A percentile compares a stretch with the other conserved stretches of the same genome.
These are phyloP conservation scores for Macrostomum lignano DNA, from an alignment of 1,140 invertebrate genomes.

Conservation along the genomic window DNA sequence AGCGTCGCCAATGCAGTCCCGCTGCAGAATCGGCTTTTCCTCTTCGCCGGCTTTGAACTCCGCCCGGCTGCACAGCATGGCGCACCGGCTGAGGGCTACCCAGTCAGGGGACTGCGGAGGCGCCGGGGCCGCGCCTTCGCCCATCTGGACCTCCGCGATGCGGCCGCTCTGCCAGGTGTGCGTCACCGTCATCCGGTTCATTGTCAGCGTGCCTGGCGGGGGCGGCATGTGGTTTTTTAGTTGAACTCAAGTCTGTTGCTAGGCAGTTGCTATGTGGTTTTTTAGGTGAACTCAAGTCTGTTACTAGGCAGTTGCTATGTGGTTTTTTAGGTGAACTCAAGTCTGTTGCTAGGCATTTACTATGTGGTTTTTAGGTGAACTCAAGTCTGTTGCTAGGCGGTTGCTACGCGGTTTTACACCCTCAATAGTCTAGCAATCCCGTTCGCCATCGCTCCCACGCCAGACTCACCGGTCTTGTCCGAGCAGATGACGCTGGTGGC, in stretches of 20 bases:
- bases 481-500: constrained; percentile 86
- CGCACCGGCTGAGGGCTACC: constrained; percentile 62
- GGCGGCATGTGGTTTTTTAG: too few relatives aligned
- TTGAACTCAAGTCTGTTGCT: too few relatives aligned
- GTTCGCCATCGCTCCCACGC: too few relatives aligned
- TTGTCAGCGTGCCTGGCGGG: constrained; percentile 68
- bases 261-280: too few relatives aligned
- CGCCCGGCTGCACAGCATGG: constrained; percentile 74
- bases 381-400: too few relatives aligned
- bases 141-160: constrained; percentile 72
- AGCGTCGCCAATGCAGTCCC: constrained; percentile 46
- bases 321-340: too few relatives aligned
- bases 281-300: too few relatives aligned
- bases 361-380: too few relatives aligned
- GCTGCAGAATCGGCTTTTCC: constrained; percentile 51
- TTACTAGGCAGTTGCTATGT: too few relatives aligned
- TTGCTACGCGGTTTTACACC: too few relatives aligned
- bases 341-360: too few relatives aligned
- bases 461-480: constrained; percentile 83
- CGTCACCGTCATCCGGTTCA: constrained; percentile 82
- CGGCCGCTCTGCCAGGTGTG: constrained; percentile 94
- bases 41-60: constrained; percentile 83
- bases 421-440: too few relatives aligned
- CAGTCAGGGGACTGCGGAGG: constrained; percentile 33
- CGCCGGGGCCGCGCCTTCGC: constrained; percentile 7